Evolutionary conservation across 1,140 invertebrate species (phyloP).

Genomic region (Platyscapa corneri): DNA sequence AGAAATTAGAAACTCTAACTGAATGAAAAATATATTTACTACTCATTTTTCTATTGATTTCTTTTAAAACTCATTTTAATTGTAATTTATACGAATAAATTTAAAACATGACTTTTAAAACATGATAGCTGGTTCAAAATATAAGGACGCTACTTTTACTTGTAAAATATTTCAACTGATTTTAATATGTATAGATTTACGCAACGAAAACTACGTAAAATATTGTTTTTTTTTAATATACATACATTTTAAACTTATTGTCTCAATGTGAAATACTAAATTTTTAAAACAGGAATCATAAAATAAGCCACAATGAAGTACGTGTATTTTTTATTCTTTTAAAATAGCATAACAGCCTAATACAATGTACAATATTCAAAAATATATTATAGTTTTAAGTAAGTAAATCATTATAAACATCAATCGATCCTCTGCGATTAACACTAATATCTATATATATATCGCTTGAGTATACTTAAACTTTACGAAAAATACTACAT

Average conservation of each 20-base stretch:
- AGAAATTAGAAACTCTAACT: no score
- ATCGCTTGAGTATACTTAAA: constrained; percentile 1
- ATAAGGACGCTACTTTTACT: constrained; percentile 2
- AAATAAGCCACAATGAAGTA: constrained; percentile 27
- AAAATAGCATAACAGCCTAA: constrained; percentile 24
- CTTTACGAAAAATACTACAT: constrained; percentile 12
- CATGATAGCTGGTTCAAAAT: background rate
- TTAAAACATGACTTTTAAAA: constrained; percentile 20
- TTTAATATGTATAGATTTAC: constrained; percentile 7
- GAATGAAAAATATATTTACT: no score
- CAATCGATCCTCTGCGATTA: background rate
- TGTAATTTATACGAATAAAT: background rate
- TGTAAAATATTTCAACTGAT: constrained; percentile 15
- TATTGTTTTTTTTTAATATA: background rate
- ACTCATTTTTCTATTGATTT: background rate
- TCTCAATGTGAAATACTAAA: no score
- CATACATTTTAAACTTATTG: background rate
- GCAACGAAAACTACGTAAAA: background rate
- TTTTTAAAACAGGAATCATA: constrained; percentile 40
- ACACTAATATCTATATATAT: background rate
- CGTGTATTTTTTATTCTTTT: constrained; percentile 18
- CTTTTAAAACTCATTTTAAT: background rate
- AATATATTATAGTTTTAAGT: constrained; percentile 40
- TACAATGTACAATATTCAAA: constrained; percentile 49
- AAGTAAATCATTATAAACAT: constrained; percentile 19